These are phyloP conservation scores for Parnassius glacialis DNA, from an alignment of 2,888 invertebrate genomes.

Conservation along the genomic window DNA sequence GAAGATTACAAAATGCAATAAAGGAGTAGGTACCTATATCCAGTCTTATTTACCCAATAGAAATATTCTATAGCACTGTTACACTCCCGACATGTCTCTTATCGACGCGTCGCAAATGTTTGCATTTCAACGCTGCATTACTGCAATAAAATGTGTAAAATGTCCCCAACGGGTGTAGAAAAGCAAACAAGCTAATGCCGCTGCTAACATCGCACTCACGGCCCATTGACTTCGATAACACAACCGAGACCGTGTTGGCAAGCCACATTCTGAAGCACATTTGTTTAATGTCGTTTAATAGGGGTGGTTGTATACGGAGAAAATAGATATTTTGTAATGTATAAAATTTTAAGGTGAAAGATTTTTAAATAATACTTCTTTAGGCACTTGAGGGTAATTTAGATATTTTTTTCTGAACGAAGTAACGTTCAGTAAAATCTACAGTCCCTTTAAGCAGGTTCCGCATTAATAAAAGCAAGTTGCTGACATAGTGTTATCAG, in stretches of 20 bases:
- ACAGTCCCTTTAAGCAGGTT: no score
- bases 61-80: neutral
- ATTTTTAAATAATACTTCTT: no score
- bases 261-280: conserved; percentile 22
- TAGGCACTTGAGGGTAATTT: no score
- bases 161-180: conserved; percentile 23
- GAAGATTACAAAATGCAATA: no score
- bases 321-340: neutral
- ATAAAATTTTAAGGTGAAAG: no score
- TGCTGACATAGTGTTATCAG: no score
- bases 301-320: neutral
- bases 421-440: no score
- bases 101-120: conserved; percentile 38
- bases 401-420: no score
- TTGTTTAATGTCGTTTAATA: conserved; percentile 22
- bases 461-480: no score
- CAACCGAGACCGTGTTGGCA: conserved; percentile 19
- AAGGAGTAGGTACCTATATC: no score
- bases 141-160: conserved; percentile 32
- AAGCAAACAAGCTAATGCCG: conserved; percentile 29
- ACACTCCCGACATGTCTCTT: conserved; percentile 22
- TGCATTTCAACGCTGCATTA: conserved; percentile 30
- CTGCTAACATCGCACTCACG: conserved; percentile 26
- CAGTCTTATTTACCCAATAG: neutral
- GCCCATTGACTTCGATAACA: conserved; percentile 28